Conservation (phyloP, 1,140 invertebrate species). For the Nasonia giraulti region DNA sequence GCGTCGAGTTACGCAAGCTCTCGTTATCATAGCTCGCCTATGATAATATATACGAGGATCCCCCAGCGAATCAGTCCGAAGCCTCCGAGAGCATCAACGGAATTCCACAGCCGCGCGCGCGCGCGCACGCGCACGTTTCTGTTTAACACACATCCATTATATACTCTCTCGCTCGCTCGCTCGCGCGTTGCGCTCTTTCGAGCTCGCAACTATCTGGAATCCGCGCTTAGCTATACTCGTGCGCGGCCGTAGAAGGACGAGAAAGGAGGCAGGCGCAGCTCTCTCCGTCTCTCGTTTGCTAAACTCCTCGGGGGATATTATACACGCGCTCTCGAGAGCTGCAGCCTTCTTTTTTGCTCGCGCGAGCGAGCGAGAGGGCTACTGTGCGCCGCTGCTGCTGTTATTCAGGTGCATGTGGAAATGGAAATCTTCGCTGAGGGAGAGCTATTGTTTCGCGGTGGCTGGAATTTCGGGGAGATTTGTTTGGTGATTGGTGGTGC, state of each 20-base stretch:
- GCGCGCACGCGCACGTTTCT: no score
- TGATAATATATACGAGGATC: no score
- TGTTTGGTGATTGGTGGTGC: no score
- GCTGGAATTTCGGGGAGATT: no score
- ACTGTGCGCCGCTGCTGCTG: background rate
- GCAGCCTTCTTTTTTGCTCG: background rate
- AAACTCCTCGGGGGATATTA: conserved; percentile 11
- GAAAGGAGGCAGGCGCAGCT: conserved; percentile 26
- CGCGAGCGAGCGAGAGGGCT: background rate
- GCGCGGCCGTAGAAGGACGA: conserved; percentile 27
- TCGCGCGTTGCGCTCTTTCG: background rate
- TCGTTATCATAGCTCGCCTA: no score
- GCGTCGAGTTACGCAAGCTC: no score
- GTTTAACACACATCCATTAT: background rate
- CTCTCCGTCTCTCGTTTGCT: conserved; percentile 17
- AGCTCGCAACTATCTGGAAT: conserved; percentile 1
- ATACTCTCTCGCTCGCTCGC: background rate
- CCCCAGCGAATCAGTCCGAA: no score
- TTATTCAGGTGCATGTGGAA: background rate
- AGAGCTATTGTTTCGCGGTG: background rate
- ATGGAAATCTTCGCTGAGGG: background rate
- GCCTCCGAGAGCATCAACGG: no score
- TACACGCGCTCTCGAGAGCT: background rate
- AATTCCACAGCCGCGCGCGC: no score
- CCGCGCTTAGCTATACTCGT: background rate